phyloP scores from a whole-genome alignment of 1,140 invertebrate species.

The Nebria ingens region DNA sequence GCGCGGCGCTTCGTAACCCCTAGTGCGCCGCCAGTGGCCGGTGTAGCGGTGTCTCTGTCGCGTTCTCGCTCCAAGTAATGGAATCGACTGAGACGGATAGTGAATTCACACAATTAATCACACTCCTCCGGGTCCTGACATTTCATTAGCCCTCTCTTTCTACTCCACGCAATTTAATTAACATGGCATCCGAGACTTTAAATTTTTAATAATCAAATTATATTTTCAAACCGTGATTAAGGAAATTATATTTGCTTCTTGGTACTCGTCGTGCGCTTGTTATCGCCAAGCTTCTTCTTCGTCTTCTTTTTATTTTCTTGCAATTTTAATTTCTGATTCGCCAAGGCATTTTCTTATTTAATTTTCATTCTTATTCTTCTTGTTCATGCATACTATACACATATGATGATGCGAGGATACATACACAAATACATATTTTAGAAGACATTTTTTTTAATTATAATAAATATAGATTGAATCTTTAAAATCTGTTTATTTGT shows the following conservation, averaged over 20 bases:
- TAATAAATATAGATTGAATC: no score
- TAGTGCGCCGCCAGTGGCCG: neutral
- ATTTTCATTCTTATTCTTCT: no score
- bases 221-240: slow-evolving; percentile 29
- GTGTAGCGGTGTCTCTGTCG: neutral
- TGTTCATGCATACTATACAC: no score
- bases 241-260: slow-evolving; percentile 23
- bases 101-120: slow-evolving; percentile 30
- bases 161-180: slow-evolving; percentile 30
- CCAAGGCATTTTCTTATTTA: neutral
- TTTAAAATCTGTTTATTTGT: no score
- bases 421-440: no score
- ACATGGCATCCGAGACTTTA: slow-evolving; percentile 28
- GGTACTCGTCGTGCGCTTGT: no score
- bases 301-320: neutral
- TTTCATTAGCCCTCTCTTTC: slow-evolving; percentile 32
- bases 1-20: neutral
- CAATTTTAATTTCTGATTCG: neutral
- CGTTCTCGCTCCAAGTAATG: neutral
- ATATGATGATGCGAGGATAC: no score
- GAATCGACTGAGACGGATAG: neutral
- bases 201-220: slow-evolving; percentile 33
- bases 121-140: slow-evolving; percentile 30
- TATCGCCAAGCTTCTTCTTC: slow-evolving; percentile 8
- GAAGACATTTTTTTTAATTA: no score